Conservation (phyloP, 1,140 invertebrate species). For the Caenorhabditis elegans region WBcel235 BX284606.5:9851001-9851500, state of each 20-base stretch:
- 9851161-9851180: constrained; percentile 34
- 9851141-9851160: constrained; percentile 32
- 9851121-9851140: constrained; percentile 42
- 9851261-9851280: neutral
- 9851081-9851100: constrained; percentile 40
- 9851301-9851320: neutral
- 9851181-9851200: constrained; percentile 37
- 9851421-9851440: too few relatives aligned
- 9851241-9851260: constrained; percentile 25
- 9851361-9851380: too few relatives aligned
- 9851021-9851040: constrained; percentile 39
- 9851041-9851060: constrained; percentile 42
- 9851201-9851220: constrained; percentile 37
- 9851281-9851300: too few relatives aligned
- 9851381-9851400: too few relatives aligned
- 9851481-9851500: too few relatives aligned
- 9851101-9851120: constrained; percentile 24
- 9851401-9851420: too few relatives aligned
- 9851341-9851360: too few relatives aligned
- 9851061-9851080: constrained; percentile 26
- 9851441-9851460: too few relatives aligned
- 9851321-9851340: too few relatives aligned
- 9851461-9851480: too few relatives aligned
- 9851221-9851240: constrained; percentile 20
- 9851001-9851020: neutral